Conservation (phyloP, 2,888 invertebrate genomes). For the Xanthia icteritia region DNA sequence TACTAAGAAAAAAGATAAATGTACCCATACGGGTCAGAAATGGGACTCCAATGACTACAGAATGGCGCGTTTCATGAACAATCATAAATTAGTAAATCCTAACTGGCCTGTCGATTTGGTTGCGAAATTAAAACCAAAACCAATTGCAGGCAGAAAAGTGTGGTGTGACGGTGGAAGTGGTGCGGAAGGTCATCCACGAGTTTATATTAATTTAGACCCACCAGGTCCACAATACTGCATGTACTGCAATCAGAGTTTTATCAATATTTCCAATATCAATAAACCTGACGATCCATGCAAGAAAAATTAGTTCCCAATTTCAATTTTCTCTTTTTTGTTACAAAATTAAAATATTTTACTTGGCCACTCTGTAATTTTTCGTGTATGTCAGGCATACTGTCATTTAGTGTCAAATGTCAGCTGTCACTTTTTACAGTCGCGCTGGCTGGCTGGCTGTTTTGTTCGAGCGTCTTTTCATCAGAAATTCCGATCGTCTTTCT, state of each 20-base stretch:
- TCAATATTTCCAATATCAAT: not conserved
- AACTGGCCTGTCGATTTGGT: slow-evolving; percentile 31
- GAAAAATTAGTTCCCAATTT: not conserved
- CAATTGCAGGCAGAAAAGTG: slow-evolving; percentile 18
- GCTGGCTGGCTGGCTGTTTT: not conserved
- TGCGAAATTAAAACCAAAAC: slow-evolving; percentile 8
- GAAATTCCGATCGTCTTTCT: not conserved
- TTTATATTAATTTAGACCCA: slow-evolving; percentile 52
- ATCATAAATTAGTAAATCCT: slow-evolving; percentile 43
- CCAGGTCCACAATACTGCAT: slow-evolving; percentile 44
- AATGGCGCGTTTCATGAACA: slow-evolving; percentile 37
- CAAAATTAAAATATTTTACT: not conserved
- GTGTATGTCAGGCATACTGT: not conserved
- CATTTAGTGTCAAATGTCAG: not conserved
- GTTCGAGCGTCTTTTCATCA: not conserved
- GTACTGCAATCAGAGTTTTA: slow-evolving; percentile 34
- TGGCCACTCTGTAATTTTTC: no score
- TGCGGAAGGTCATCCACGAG: slow-evolving; percentile 48
- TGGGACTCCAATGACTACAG: slow-evolving; percentile 48
- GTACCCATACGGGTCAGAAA: slow-evolving; percentile 39
- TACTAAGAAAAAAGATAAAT: slow-evolving; percentile 46
- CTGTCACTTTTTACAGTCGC: slow-evolving; percentile 1
- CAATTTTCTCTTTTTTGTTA: not conserved
- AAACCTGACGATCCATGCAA: not conserved
- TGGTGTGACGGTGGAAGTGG: slow-evolving; percentile 46